Percentiles rank a stretch among this genome's conserved stretches.
These are phyloP conservation scores for Phaonia tiefii DNA, from an alignment of 2,888 invertebrate genomes.

Conservation along the genomic window DNA sequence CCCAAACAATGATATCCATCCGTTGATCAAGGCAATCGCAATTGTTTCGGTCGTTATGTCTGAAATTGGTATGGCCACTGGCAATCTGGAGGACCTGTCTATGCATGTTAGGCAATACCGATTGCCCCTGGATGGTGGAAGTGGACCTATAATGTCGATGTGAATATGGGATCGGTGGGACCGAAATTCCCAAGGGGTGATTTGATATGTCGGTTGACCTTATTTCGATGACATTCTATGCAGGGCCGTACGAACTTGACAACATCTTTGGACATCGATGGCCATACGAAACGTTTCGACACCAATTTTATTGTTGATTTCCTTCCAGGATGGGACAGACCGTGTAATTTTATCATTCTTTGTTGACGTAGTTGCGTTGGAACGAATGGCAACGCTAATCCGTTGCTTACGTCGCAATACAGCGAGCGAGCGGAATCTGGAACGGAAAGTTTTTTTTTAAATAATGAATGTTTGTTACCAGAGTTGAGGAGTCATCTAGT, in stretches of 20 bases:
- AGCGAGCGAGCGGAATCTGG: conserved; percentile 27
- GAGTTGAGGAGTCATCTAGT: background rate
- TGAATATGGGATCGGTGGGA: too few relatives aligned
- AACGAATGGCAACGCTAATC: conserved; percentile 47
- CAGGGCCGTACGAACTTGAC: conserved; percentile 41
- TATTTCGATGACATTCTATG: conserved; percentile 50
- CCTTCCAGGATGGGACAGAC: too few relatives aligned
- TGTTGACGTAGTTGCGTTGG: conserved; percentile 36
- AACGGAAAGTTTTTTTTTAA: too few relatives aligned
- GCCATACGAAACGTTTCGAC: conserved; percentile 55
- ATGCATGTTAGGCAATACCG: conserved; percentile 68
- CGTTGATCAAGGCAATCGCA: background rate
- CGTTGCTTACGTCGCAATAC: conserved; percentile 51
- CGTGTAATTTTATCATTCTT: conserved; percentile 46
- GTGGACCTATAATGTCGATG: too few relatives aligned
- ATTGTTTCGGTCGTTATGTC: background rate
- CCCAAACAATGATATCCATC: background rate
- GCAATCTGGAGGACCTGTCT: conserved; percentile 29
- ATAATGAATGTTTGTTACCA: conserved; percentile 30
- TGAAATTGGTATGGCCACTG: background rate
- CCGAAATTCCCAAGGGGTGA: conserved; percentile 31
- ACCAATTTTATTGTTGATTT: too few relatives aligned
- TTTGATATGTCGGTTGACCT: conserved; percentile 42
- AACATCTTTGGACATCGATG: conserved; percentile 56
- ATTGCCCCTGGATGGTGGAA: too few relatives aligned